phyloP scores from a whole-genome alignment of 2,888 invertebrate genomes.

The Beris morrisii region DNA sequence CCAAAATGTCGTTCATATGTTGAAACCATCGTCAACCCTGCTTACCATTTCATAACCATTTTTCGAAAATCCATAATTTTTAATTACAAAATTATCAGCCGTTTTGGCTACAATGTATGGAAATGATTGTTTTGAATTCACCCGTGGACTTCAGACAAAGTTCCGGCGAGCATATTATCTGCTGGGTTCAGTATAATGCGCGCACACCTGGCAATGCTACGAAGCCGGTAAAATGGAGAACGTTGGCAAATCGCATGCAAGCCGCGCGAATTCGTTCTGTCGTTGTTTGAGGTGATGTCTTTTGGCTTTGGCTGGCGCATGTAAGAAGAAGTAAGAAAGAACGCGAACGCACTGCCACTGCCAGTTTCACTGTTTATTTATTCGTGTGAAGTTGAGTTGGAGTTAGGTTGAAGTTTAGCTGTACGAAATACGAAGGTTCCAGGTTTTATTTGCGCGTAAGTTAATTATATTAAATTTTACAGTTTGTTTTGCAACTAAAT shows the following conservation, averaged over 20 bases:
- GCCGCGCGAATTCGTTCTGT: neutral
- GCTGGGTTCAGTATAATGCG: no score
- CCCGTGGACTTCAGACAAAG: no score
- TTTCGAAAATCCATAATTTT: no score
- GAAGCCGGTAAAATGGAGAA: neutral
- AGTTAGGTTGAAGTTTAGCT: neutral
- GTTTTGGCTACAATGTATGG: no score
- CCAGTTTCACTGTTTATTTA: constrained; percentile 2
- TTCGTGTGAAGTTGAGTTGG: neutral
- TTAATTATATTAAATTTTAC: neutral
- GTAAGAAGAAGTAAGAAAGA: neutral
- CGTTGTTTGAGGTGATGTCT: neutral
- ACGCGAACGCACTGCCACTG: constrained; percentile 1
- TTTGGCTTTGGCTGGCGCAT: neutral
- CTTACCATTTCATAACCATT: no score
- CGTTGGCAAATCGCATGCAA: neutral
- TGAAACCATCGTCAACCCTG: no score
- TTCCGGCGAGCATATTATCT: no score
- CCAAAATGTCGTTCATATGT: no score
- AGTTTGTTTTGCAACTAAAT: no score
- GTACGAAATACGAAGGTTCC: neutral
- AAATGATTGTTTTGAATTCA: no score
- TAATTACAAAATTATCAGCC: no score
- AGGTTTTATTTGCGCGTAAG: constrained; percentile 5
- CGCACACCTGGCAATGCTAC: neutral